Evolutionary conservation across 2,797 vertebrate genomes (phyloP).

Genomic region (Falco novaeseelandiae): DNA sequence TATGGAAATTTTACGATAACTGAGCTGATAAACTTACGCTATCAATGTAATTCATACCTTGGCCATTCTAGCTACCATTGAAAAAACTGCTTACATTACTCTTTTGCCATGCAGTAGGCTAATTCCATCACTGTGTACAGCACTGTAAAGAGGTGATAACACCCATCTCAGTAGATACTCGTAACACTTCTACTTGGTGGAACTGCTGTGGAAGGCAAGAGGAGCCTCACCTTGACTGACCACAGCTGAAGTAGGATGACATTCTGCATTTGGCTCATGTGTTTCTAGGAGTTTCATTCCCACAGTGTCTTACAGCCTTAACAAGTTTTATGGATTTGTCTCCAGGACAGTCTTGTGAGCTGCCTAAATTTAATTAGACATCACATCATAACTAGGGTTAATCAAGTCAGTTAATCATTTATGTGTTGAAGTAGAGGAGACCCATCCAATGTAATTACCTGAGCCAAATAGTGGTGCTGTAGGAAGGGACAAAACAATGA

Average conservation of each 20-base stretch:
- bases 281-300: background rate
- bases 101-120: background rate
- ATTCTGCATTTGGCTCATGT: background rate
- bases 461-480: background rate
- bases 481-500: background rate
- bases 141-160: background rate
- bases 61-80: background rate
- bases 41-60: background rate
- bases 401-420: background rate
- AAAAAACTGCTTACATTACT: background rate
- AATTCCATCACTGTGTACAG: background rate
- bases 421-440: background rate
- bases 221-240: background rate
- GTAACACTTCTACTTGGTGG: fast-evolving
- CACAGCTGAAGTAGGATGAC: background rate
- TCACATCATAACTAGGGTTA: background rate
- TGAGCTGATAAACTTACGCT: background rate
- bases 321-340: background rate
- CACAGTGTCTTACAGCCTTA: background rate
- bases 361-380: background rate
- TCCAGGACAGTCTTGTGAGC: background rate
- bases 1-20: background rate
- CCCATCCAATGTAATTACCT: background rate
- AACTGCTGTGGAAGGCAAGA: background rate
- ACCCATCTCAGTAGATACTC: background rate